These are phyloP conservation scores for Tigriopus californicus DNA, from an alignment of 2,888 invertebrate species.

Conservation along the genomic window DNA sequence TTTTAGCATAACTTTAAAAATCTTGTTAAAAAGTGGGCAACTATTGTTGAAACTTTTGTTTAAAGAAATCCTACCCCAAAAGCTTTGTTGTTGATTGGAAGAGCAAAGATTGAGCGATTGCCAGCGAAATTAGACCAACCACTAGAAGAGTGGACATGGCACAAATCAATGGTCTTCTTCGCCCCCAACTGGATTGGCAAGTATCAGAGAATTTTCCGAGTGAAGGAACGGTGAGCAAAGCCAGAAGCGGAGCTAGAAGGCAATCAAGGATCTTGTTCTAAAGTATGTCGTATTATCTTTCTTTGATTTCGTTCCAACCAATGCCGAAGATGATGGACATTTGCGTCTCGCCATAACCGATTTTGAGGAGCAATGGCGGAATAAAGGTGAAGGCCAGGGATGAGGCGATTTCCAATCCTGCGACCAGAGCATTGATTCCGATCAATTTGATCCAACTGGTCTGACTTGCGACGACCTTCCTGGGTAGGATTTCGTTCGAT, in stretches of 20 bases:
- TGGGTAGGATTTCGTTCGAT: no score
- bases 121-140: no score
- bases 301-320: conserved; percentile 21
- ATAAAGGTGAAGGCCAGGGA: conserved; percentile 33
- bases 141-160: conserved; percentile 26
- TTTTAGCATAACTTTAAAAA: no score
- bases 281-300: no score
- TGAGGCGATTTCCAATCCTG: conserved; percentile 31
- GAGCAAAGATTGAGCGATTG: no score
- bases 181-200: conserved; percentile 27
- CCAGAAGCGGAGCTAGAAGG: not conserved
- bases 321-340: conserved; percentile 31
- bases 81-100: no score
- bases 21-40: no score
- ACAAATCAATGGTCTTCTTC: conserved; percentile 31
- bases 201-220: conserved; percentile 30
- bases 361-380: conserved; percentile 31
- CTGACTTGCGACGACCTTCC: no score
- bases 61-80: no score
- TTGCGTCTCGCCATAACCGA: conserved; percentile 28
- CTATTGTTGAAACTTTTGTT: no score
- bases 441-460: not conserved
- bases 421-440: conserved; percentile 29
- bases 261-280: no score
- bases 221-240: conserved; percentile 22